Conservation (phyloP, 2,888 invertebrate species). For the Stramonita haemastoma region DNA sequence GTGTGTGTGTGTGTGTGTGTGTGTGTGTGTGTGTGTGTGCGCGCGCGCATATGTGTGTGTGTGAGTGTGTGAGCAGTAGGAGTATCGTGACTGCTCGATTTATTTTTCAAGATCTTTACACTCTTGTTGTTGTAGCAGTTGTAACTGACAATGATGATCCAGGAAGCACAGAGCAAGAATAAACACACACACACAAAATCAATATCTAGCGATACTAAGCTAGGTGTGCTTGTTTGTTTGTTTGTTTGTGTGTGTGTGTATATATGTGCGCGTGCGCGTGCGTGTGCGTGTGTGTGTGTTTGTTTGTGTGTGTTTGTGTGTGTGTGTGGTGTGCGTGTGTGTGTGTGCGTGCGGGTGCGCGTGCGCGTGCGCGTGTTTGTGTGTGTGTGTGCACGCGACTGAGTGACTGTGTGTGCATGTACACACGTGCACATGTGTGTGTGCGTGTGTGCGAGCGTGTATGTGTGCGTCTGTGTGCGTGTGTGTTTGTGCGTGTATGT, state of each 20-base stretch:
- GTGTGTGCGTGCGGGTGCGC: not conserved
- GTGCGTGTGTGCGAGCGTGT: not conserved
- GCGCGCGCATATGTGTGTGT: not conserved
- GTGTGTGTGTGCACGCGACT: not conserved
- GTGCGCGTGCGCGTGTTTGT: not conserved
- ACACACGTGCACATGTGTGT: not conserved
- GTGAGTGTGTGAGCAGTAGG: not conserved
- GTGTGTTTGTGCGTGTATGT: no score
- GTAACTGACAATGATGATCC: no score
- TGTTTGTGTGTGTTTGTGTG: not conserved
- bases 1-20: constrained; percentile 24
- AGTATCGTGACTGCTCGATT: no score
- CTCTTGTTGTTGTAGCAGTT: no score
- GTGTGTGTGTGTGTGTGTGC: constrained; percentile 15
- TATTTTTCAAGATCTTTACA: no score
- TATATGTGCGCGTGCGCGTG: not conserved
- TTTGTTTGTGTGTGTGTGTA: constrained; percentile 9
- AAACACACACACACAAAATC: no score
- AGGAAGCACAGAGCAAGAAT: no score
- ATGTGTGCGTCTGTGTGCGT: not conserved
- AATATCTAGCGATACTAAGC: no score
- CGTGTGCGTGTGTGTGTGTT: not conserved
- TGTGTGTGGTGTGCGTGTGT: no score
- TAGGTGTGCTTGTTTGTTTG: not conserved
- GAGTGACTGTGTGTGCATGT: not conserved